Evolutionary conservation across 2,113 vertebrate species (phyloP).

Genomic region (Crotalus helleri): DNA sequence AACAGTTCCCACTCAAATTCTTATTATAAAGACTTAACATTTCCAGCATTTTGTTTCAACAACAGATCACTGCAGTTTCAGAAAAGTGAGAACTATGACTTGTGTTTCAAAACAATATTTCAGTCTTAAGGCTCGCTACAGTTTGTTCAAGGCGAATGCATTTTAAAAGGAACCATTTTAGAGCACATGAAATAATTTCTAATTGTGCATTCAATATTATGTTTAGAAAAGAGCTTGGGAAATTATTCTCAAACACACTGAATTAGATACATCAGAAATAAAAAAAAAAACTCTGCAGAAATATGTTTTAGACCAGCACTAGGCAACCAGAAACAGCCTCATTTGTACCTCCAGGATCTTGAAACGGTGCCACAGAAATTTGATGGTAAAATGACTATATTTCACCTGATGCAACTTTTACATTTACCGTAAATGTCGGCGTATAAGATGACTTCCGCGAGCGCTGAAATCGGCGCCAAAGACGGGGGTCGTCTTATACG

Average conservation of each 20-base stretch:
- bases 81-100: neutral
- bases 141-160: neutral
- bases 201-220: neutral
- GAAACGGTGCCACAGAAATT: neutral
- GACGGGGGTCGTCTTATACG: too few species aligned
- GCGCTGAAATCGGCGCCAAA: too few species aligned
- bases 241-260: neutral
- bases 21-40: slow-evolving; percentile 19
- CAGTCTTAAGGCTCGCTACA: neutral
- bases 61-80: neutral
- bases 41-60: slow-evolving; percentile 36
- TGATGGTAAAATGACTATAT: neutral
- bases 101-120: slow-evolving; percentile 30
- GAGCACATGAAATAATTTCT: neutral
- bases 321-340: neutral
- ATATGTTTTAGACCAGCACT: neutral
- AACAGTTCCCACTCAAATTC: slow-evolving; percentile 29
- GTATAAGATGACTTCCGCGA: too few species aligned
- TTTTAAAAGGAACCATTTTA: neutral
- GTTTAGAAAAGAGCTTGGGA: neutral
- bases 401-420: neutral
- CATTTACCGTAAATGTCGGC: neutral
- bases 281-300: neutral
- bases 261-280: neutral
- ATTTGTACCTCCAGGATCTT: neutral